These are phyloP conservation scores for Elanus axillaris DNA, from an alignment of 2,113 vertebrate genomes.

Conservation along the genomic window DNA sequence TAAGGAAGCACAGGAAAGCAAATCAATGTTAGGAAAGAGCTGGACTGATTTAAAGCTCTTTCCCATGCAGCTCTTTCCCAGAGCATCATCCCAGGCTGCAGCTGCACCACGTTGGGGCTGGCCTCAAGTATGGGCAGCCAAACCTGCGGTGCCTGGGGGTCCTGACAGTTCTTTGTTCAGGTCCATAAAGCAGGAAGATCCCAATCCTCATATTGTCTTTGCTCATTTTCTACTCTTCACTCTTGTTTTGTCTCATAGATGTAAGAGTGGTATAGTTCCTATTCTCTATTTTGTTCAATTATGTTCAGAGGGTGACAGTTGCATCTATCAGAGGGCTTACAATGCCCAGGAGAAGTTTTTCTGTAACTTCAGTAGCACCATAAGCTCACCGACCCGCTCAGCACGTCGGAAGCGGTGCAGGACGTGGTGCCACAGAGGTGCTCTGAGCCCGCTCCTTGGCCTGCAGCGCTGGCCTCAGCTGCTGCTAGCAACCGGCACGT, in stretches of 20 bases:
- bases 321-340: background rate
- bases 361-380: background rate
- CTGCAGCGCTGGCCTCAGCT: background rate
- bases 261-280: background rate
- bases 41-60: background rate
- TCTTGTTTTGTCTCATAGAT: background rate
- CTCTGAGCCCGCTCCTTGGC: background rate
- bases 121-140: background rate
- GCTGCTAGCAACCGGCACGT: accelerated
- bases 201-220: background rate
- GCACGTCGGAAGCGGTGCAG: background rate
- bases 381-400: background rate
- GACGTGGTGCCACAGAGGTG: accelerated
- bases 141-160: accelerated
- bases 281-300: background rate
- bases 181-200: background rate
- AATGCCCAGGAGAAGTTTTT: background rate
- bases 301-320: background rate
- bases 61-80: background rate
- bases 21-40: background rate
- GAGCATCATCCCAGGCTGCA: background rate
- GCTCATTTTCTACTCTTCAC: background rate
- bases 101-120: background rate
- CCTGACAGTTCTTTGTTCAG: background rate
- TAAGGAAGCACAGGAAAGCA: background rate